Conservation (phyloP, 2,797 vertebrate species). For the Alectoris magna region DNA sequence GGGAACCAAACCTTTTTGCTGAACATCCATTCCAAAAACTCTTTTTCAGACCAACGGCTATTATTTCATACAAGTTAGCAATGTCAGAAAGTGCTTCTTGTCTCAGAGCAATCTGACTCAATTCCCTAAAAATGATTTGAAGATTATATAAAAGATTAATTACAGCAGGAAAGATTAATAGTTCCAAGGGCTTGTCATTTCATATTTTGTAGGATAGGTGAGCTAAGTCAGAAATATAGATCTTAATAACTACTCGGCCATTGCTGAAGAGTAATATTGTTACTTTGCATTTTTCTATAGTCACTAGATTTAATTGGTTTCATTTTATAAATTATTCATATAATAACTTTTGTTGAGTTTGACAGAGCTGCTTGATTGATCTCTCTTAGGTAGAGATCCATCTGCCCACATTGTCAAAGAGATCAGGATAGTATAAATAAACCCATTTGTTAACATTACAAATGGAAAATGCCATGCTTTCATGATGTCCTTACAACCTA, state of each 20-base stretch:
- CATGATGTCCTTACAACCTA: neutral
- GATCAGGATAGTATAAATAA: neutral
- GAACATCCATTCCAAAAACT: neutral
- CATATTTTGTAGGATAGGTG: neutral
- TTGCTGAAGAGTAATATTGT: neutral
- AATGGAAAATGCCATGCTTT: neutral
- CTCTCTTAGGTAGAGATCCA: neutral
- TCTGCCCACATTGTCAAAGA: neutral
- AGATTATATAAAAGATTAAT: neutral
- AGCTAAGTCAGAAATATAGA: neutral
- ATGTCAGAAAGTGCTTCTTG: neutral
- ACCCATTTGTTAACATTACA: neutral
- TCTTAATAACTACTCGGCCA: neutral
- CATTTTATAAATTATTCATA: neutral
- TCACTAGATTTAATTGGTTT: neutral
- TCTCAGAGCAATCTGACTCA: neutral
- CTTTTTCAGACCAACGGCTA: neutral
- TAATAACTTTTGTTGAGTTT: neutral
- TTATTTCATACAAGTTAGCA: neutral
- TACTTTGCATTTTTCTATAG: neutral
- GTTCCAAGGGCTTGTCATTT: neutral
- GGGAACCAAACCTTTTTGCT: neutral
- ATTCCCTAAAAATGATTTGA: neutral
- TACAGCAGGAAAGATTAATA: neutral
- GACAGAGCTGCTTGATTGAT: neutral